These are phyloP conservation scores for Diglossa cyanea DNA, from an alignment of 2,797 vertebrate species.

Conservation along the genomic window DNA sequence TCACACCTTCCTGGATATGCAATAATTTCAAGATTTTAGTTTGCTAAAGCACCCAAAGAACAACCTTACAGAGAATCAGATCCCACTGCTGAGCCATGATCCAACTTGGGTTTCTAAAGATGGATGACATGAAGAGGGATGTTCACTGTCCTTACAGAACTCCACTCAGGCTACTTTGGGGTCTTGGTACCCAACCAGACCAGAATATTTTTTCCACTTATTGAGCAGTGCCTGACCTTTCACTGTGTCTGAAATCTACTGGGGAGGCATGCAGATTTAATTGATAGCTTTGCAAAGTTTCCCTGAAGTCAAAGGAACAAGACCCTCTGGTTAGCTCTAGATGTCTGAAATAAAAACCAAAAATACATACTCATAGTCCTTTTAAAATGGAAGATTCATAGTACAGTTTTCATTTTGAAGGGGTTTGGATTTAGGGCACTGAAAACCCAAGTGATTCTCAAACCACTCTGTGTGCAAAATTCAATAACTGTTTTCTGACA, in stretches of 20 bases:
- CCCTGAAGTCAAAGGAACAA: background rate
- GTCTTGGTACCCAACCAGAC: background rate
- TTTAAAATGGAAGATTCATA: background rate
- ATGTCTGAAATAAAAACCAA: background rate
- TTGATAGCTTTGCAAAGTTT: background rate
- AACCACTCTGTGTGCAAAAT: background rate
- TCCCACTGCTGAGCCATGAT: background rate
- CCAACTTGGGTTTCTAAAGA: background rate
- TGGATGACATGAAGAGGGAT: background rate
- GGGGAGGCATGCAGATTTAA: background rate
- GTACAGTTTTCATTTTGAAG: background rate
- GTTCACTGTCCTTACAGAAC: background rate
- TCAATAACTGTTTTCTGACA: background rate
- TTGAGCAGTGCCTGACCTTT: background rate
- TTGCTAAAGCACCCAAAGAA: background rate
- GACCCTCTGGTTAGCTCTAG: background rate
- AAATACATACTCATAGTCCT: background rate
- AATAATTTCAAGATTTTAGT: background rate
- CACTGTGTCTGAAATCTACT: background rate
- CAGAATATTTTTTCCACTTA: background rate
- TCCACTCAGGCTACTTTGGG: background rate
- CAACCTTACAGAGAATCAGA: background rate
- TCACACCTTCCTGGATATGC: background rate
- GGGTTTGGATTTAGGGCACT: background rate
- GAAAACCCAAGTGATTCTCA: background rate